A percentile compares a stretch with the other conserved stretches of the same genome.
Evolutionary conservation across 2,797 vertebrate species (phyloP).

Genomic region (Coregonus suidteri): DNA sequence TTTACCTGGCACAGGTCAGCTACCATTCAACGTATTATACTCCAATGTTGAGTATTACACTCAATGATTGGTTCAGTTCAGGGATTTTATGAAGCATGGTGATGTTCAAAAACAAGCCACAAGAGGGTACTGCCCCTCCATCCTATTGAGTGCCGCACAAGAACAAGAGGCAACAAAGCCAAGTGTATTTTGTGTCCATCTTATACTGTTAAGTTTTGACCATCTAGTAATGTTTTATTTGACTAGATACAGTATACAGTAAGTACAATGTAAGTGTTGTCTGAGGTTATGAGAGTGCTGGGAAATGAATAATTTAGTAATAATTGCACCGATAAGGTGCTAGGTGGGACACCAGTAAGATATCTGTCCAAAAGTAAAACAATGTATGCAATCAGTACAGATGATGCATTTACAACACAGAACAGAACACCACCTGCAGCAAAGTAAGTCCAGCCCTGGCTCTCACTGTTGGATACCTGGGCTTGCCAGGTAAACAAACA

Average conservation of each 20-base stretch:
- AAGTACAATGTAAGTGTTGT: not conserved
- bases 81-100: not conserved
- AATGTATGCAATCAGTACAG: not conserved
- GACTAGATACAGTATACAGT: not conserved
- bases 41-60: too few species aligned
- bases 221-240: not conserved
- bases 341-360: too few species aligned
- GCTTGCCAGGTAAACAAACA: not conserved
- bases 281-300: not conserved
- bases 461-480: not conserved
- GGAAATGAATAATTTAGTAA: not conserved
- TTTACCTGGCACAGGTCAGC: not conserved
- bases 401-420: not conserved
- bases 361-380: too few species aligned
- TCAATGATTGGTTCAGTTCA: not conserved
- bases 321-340: too few species aligned
- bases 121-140: conserved; percentile 48
- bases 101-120: conserved; percentile 21
- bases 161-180: not conserved
- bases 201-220: not conserved
- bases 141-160: not conserved
- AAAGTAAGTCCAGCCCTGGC: not conserved
- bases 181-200: not conserved
- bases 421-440: not conserved
- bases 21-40: too few species aligned